Evolutionary conservation across 2,888 invertebrate genomes (phyloP), one percentile per base, ranked within the genome.

Genomic region (Macaria notata): DNA sequence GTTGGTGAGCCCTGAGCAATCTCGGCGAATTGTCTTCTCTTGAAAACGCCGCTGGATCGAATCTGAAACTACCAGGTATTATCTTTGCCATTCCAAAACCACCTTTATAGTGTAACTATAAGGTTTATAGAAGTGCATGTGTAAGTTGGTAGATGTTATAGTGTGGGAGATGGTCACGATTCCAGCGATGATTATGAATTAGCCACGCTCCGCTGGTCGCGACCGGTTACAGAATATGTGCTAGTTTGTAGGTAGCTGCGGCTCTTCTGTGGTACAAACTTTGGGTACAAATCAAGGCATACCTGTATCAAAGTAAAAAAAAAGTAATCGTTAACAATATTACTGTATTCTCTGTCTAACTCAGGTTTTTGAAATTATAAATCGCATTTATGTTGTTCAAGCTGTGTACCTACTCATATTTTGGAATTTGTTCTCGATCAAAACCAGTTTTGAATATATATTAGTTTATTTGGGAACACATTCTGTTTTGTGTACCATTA

Each of bases 131-230:
- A 48, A 43, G 39, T 47, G 62, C 49, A 56, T 44, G 29, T 29
- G 42, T 47, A 36, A 41, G n/a, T 36, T 63, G 31, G 55, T 42
- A 51, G 62, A 56, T 62, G 50, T 58, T 30, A 47, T 49, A 31
- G 52, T 56, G 63, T 58, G 36, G 55, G 59, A 59, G 59, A 60
- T 54, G 45, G 57, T 56, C 52, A 57, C 61, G 59, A 59, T 46
- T 51, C 51, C 51, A 39, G 70, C 73, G 81, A 81, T 82, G 82
- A 84, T 84, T 83, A 84, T 76, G 81, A 81, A 84, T 84, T 83
- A 81, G 81, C 73, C 66, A 73, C 81, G 81, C 71, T 78, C 59
- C 62, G 61, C 39, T 61, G 65, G 54, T 59, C 56, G 56, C 49
- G 63, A 64, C 62, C 65, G 65, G 65, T 62, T 54, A 44, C 52